phyloP scores from a whole-genome alignment of 2,888 invertebrate genomes.

The Cheilosia soror region DNA sequence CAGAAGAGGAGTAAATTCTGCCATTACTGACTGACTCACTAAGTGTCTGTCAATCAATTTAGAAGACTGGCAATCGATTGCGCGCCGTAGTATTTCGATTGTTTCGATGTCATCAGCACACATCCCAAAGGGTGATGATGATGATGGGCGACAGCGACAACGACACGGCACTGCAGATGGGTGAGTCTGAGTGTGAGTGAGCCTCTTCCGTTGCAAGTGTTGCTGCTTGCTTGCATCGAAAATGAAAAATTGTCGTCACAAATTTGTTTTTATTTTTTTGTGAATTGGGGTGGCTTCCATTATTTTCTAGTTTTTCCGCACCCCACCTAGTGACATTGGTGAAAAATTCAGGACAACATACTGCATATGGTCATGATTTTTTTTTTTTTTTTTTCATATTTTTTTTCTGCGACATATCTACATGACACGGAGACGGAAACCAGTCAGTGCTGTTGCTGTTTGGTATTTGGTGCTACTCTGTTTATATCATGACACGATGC shows the following conservation, averaged over 20 bases:
- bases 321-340: conserved; percentile 34
- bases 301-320: conserved; percentile 41
- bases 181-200: conserved; percentile 10
- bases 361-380: conserved; percentile 71
- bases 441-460: conserved; percentile 52
- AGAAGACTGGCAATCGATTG: conserved; percentile 70
- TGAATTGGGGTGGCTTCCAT: conserved; percentile 40
- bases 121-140: conserved; percentile 50
- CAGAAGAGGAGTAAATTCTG: conserved; percentile 39
- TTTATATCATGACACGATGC: conserved; percentile 75
- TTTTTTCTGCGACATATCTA: conserved; percentile 33
- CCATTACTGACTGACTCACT: conserved; percentile 71
- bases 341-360: conserved; percentile 52
- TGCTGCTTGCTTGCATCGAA: conserved; percentile 50
- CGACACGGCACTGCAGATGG: conserved; percentile 17
- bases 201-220: conserved; percentile 68
- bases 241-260: conserved; percentile 47
- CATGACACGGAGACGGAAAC: conserved; percentile 47
- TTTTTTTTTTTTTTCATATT: conserved; percentile 32
- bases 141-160: conserved; percentile 32
- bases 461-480: conserved; percentile 68
- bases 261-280: not conserved
- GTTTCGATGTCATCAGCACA: conserved; percentile 74
- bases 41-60: conserved; percentile 75
- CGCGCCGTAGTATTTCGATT: conserved; percentile 62